These are phyloP conservation scores for Papilio aristodemus DNA, from an alignment of 1,140 invertebrate species.

Conservation along the genomic window DNA sequence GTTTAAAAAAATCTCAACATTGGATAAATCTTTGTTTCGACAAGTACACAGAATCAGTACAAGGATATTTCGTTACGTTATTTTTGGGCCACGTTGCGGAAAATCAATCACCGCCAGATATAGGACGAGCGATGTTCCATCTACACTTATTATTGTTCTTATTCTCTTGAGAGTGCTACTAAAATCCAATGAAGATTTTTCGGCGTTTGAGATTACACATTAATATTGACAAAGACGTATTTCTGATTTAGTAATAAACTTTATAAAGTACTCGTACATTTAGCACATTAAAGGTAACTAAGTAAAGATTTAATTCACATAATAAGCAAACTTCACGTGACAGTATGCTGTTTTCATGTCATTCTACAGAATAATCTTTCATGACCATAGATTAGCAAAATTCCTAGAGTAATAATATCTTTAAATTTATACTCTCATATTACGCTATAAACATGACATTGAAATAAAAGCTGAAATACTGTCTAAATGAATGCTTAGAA, in stretches of 20 bases:
- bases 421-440: too few species aligned
- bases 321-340: too few species aligned
- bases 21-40: not conserved
- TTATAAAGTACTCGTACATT: too few species aligned
- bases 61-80: constrained; percentile 12
- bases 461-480: too few species aligned
- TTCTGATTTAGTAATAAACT: not conserved
- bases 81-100: constrained; percentile 17
- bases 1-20: not conserved
- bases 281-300: too few species aligned
- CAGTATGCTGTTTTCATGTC: too few species aligned
- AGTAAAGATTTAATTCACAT: too few species aligned
- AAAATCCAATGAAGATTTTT: not conserved
- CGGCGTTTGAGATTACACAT: not conserved
- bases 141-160: constrained; percentile 7
- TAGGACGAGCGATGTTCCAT: constrained; percentile 20
- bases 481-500: too few species aligned
- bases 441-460: too few species aligned
- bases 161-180: constrained; percentile 15
- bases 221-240: not conserved
- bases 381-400: too few species aligned
- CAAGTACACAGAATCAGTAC: not conserved
- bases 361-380: too few species aligned
- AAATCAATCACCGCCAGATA: constrained; percentile 20
- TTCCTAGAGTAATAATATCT: not conserved